Conservation (phyloP, 2,888 invertebrate species). For the Lycophotia porphyrea region DNA sequence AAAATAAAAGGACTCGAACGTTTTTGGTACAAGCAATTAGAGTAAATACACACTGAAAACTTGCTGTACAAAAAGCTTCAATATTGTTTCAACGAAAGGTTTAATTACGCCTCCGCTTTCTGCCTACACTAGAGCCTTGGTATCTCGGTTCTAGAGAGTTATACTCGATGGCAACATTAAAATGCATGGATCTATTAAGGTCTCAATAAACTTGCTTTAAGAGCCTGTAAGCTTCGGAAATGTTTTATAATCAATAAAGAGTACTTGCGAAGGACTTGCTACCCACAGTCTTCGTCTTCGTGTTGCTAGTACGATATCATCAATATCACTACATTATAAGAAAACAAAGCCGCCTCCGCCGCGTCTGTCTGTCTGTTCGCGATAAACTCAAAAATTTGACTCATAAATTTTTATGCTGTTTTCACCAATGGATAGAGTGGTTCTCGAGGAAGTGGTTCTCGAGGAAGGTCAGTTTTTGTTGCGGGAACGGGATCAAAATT, state of each 20-base stretch:
- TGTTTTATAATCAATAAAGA: slow-evolving; percentile 25
- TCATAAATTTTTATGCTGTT: too few species aligned
- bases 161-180: slow-evolving; percentile 27
- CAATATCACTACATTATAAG: too few species aligned
- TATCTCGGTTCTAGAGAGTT: slow-evolving; percentile 6
- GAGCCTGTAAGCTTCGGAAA: slow-evolving; percentile 33
- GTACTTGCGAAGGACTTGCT: background rate
- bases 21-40: background rate
- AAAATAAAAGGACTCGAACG: background rate
- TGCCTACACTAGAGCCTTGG: background rate
- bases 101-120: slow-evolving; percentile 5
- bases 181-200: slow-evolving; percentile 54
- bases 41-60: background rate
- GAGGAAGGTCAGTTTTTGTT: too few species aligned
- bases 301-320: too few species aligned
- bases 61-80: background rate
- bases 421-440: too few species aligned
- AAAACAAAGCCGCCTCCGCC: too few species aligned
- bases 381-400: too few species aligned
- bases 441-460: too few species aligned
- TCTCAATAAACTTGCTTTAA: slow-evolving; percentile 33
- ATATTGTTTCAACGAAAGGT: slow-evolving; percentile 18
- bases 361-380: too few species aligned
- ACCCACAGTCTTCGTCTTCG: too few species aligned
- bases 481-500: too few species aligned